Base-by-base conservation (phyloP, 1,140 invertebrate genomes). In the Limonius californicus region DNA sequence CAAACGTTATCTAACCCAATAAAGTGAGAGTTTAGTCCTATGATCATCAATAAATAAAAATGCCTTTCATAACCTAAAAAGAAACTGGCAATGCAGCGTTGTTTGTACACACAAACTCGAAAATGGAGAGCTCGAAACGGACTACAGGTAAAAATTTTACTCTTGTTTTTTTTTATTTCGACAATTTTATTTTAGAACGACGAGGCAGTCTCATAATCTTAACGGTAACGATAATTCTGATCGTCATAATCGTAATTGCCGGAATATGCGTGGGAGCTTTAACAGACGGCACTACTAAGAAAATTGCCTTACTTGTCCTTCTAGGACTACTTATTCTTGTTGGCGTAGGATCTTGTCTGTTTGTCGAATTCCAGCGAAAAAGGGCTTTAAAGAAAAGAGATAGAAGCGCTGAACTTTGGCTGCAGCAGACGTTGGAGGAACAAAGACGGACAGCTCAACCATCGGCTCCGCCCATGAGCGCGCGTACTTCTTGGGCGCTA, bases 401-500 rank as follows among this genome's bases (percentile, higher is more conserved):
- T n/a, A 18, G 20, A 54, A 54, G 50, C 16, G 50, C 50, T 4
- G 16, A 54, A 18, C 19, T 54, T 18, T 54, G 50, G 50, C 6
- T 54, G 6, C 50, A 54, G 15, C 50, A 23, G 6, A 54, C 50
- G 12, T 54, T 54, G 15, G 16, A 54, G 12, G 50, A 54, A 23
- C 50, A 54, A n/a, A 54, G 50, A 23, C 16, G 20, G 19, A 12
- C 15, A 3, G 12, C 12, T 54, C 15, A 54, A n/a, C 4, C 50
- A 19, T 54, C 50, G 9, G 50, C 50, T 21, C 50, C 50, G 20
- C 50, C 50, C 20, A 20, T 54, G 20, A 54, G 50, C 50, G 50
- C 50, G n/a, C 50, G 20, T n/a, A 54, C 50, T 18, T 54, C 50
- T 19, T 54, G 50, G 50, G 50, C 50, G 3, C n/a, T 54, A 54